Percentiles rank a stretch among this genome's conserved stretches.
These are phyloP conservation scores for Eledone cirrhosa DNA, from an alignment of 2,888 invertebrate genomes.

Conservation along the genomic window DNA sequence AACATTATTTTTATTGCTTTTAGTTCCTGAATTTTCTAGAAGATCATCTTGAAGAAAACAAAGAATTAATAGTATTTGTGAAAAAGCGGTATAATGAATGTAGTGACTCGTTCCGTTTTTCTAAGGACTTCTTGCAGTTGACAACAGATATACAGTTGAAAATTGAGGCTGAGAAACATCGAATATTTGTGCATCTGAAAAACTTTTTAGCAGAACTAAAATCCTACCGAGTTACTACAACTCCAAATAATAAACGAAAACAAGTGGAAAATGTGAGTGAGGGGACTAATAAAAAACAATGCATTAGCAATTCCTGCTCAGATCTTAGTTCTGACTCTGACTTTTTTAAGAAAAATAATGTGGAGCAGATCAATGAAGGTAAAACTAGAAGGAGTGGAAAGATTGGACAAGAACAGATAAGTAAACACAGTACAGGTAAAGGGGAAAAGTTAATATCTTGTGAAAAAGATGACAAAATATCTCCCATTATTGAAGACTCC, in stretches of 20 bases:
- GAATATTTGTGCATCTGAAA: constrained; percentile 52
- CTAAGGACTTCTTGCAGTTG: background rate
- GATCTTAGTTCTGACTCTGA: constrained; percentile 19
- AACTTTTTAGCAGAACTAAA: constrained; percentile 54
- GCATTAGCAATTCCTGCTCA: constrained; percentile 7
- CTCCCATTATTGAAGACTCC: background rate
- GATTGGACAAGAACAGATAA: no score
- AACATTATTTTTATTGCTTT: constrained; percentile 35
- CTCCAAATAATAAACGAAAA: constrained; percentile 22
- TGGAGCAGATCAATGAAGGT: no score
- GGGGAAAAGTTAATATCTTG: no score
- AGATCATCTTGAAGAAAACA: constrained; percentile 37
- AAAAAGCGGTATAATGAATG: constrained; percentile 49
- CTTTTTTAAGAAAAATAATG: constrained; percentile 4
- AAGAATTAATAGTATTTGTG: constrained; percentile 44
- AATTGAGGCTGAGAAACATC: constrained; percentile 42
- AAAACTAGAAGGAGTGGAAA: no score
- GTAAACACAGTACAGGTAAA: no score
- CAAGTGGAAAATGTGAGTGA: background rate
- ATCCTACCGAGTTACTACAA: constrained; percentile 34
- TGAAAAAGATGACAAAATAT: background rate
- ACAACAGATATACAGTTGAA: constrained; percentile 33
- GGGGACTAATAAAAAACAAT: background rate
- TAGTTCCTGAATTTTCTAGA: constrained; percentile 54
- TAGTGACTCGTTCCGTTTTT: constrained; percentile 31